These are phyloP conservation scores for Ctenomys sociabilis DNA, from an alignment of 2,113 vertebrate genomes.

Conservation along the genomic window DNA sequence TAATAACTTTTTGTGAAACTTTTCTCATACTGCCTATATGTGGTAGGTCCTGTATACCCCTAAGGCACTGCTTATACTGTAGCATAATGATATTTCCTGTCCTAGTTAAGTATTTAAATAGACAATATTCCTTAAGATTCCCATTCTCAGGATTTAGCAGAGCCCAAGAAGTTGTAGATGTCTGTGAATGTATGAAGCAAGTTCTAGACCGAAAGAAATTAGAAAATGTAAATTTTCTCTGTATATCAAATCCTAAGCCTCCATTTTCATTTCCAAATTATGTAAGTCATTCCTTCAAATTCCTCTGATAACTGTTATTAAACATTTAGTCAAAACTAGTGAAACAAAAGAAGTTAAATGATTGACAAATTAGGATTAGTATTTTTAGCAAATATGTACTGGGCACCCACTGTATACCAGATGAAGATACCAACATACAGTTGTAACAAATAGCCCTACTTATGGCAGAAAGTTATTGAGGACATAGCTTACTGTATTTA, in stretches of 20 bases:
- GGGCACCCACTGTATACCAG: not conserved
- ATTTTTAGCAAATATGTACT: not conserved
- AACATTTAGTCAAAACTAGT: constrained; percentile 10
- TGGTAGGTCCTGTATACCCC: not conserved
- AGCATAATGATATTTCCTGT: not conserved
- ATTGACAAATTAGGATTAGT: not conserved
- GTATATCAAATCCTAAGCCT: not conserved
- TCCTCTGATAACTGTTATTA: not conserved
- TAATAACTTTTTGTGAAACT: not conserved
- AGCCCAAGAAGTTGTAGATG: not conserved
- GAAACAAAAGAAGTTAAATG: not conserved
- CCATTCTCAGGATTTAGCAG: not conserved
- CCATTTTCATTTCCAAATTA: not conserved
- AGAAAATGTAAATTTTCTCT: not conserved
- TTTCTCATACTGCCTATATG: not conserved
- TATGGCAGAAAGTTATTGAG: not conserved
- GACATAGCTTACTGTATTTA: not conserved
- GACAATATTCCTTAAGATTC: not conserved
- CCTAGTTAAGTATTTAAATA: not conserved
- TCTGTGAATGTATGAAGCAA: not conserved
- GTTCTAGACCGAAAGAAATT: not conserved
- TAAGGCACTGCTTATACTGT: not conserved
- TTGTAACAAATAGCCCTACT: not conserved
- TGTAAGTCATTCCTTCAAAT: constrained; percentile 28
- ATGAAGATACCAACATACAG: not conserved